Base-by-base conservation (phyloP, 2,888 invertebrate genomes). In the Drosophila melanosoma region DNA sequence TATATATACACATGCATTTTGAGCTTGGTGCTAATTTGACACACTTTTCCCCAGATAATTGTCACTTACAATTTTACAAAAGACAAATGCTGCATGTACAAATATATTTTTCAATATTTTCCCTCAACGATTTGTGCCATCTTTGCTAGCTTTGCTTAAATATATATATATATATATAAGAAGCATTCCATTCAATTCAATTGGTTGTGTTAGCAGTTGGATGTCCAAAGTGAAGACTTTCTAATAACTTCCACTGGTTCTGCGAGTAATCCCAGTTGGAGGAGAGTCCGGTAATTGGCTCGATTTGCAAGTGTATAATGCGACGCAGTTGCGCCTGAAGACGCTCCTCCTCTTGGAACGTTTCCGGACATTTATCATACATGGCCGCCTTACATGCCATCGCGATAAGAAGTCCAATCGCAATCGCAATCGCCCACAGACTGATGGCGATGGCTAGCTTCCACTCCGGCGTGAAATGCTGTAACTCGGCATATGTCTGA, bases 201-300 rank as follows among this genome's bases (percentile, higher is more conserved):
- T 32, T 49, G 15, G 35, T n/a, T 51, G 26, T 26, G 2, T 54
- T 36, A 1, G 11, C 10, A 32, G 12, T 8, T 23, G 35, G 20
- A 1, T 36, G 23, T 20, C 45, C 17, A 17, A 40, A 10, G 38
- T 0, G 20, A 35, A 15, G 20, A 33, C 7, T 20, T 15, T n/a
- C 17, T 29, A n/a, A 1, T 32, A 93, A 94, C 94, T 98, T 98
- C 98, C 98, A 98, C 91, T 95, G 94, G 92, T 96, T 96, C 93
- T 96, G 97, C 90, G 97, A 97, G 92, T 98, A 98, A 94, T 98
- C 97, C 96, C 96, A 98, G 89, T 96, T 95, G 81, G 97, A 96
- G 26, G 96, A 92, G 29, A 97, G 92, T 0, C 99, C 99, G 52
- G 95, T 94, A 42, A 99, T 93, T 0, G 97, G 97, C 93, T 97